Base-by-base conservation (phyloP, 1,140 invertebrate genomes). In the Drosophila bocki region DNA sequence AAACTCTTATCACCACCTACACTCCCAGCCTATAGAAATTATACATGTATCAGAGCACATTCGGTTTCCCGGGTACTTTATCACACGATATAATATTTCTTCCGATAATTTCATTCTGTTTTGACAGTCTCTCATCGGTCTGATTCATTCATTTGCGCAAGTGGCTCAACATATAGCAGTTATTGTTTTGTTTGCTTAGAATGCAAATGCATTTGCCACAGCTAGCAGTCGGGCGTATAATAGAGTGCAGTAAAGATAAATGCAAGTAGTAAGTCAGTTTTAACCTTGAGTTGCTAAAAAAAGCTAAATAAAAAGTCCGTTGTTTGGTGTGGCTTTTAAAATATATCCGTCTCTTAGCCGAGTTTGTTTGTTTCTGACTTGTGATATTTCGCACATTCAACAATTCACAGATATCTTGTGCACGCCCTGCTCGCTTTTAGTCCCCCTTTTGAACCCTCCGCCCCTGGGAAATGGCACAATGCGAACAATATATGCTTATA, bases 371-470 rank as follows among this genome's bases (percentile, higher is more conserved):
- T 42, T 22, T 35, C 53, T 19, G 71, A 78, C 51, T 75, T 90
- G 85, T 71, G 78, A 90, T 84, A 90, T 81, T 90, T 90, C 85
- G 83, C 84, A 88, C 84, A 67, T 87, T 83, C 45, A 54, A 48
- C 50, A 53, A 44, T 19, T 42, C 41, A 41, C 61, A 51, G 7
- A 37, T 42, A 53, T 50, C 15, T 41, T 41, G 26, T 47, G 26
- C 32, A 35, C 22, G 35, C 7, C 9, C 15, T 42, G 32, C 17
- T 42, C 44, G 13, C 19, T 13, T 35, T 19, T 32, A 4, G 44
- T 17, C 26, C 22, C 33, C 19, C 29, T 26, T 47, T 19, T 19
- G 22, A 41, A 4, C 53, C 29, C 15, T 15, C 35, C 50, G 15
- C 19, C 19, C 12, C 60, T 88, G 84, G 64, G 84, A 88, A 87